Conservation (phyloP, 2,888 invertebrate species). For the Gerris lacustris region DNA sequence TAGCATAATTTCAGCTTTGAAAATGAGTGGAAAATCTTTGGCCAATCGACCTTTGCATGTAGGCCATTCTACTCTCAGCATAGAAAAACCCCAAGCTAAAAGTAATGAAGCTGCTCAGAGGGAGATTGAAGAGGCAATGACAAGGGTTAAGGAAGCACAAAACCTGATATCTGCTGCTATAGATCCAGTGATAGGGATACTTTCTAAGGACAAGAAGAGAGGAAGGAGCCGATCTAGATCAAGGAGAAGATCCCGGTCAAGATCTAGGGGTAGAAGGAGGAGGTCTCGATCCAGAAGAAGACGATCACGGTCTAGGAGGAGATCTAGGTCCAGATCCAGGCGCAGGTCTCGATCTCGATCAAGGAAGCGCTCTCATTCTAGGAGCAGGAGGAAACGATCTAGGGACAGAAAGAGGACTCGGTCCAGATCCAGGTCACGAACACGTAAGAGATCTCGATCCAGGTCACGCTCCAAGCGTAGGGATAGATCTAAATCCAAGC, state of each 20-base stretch:
- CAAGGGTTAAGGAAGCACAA: conserved; percentile 89
- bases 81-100: conserved; percentile 84
- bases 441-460: conserved; percentile 23
- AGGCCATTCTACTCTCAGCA: conserved; percentile 82
- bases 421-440: conserved; percentile 19
- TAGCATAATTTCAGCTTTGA: conserved; percentile 71
- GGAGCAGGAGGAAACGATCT: conserved; percentile 39
- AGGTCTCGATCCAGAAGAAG: conserved; percentile 31
- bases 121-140: conserved; percentile 95
- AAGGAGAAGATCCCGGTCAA: conserved; percentile 35
- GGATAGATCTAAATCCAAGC: conserved; percentile 31
- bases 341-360: conserved; percentile 52
- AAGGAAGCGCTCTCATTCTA: conserved; percentile 41
- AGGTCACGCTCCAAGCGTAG: conserved; percentile 34
- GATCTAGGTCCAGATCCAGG: conserved; percentile 39
- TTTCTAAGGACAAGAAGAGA: conserved; percentile 67
- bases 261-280: conserved; percentile 33
- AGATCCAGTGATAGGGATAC: conserved; percentile 76
- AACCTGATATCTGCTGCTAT: conserved; percentile 87
- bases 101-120: conserved; percentile 89
- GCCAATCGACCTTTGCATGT: conserved; percentile 59
- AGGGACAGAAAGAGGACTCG: conserved; percentile 35
- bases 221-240: conserved; percentile 49
- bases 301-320: conserved; percentile 32
- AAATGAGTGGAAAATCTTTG: conserved; percentile 66